Base-by-base conservation (phyloP, 2,113 vertebrate genomes). In the Gymnocephalus cernua region DNA sequence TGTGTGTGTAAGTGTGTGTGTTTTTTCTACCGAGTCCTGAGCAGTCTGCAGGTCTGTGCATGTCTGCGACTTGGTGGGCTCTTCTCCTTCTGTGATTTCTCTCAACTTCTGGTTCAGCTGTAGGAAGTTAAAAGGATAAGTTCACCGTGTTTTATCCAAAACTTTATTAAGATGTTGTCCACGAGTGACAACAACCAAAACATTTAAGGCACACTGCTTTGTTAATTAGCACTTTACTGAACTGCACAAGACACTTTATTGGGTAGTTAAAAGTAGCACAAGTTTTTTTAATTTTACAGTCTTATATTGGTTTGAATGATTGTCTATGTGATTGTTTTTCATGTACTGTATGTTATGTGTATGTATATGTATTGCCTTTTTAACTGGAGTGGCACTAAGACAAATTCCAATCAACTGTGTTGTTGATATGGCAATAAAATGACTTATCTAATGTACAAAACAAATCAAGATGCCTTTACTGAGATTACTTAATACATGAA, bases 71-170 rank as follows among this genome's bases (percentile, higher is more conserved):
- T 93, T 94, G 18, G 92, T 92, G 3, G 81, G 83, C 0, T 94
- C 95, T 5, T 97, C 96, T 32, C 94, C 93, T 74, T 97, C 96
- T 0, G 95, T 94, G 75, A 81, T 95, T 77, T 97, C 96, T 88
- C 96, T 95, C 61, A 98, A 80, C 79, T 93, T 95, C 71, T 95
- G 96, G 88, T 95, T 95, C 27, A 97, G 90, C 97, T 98, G 81
- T 13, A 35, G 18, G 44, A 25, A 15, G 15, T n/a, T 41, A 41
- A 65, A 77, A 71, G 63, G 38, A 32, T 10, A 14, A 54, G 29
- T 54, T 41, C 21, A 23, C 19, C 4, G 13, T 4, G 25, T 23
- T 38, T 38, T 5, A 38, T 38, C 38, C 38, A 9, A 38, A 38
- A 38, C 38, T 38, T 38, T 38, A 38, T 38, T 38, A 38, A 10